Evolutionary conservation across 2,113 vertebrate species (phyloP).

Genomic region (Larimichthys polyactis): DNA sequence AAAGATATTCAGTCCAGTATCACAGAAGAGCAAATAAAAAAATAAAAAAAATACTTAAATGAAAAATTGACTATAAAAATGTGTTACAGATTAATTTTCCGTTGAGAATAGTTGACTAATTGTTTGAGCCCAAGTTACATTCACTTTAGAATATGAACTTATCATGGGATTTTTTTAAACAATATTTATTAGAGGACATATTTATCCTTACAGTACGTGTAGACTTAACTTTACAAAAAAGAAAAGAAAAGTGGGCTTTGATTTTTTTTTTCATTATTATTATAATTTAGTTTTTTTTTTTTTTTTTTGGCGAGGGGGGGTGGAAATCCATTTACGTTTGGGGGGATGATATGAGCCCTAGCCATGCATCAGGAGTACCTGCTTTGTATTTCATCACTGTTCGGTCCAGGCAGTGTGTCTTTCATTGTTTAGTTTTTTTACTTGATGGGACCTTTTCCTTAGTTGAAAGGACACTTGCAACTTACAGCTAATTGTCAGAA

Average conservation of each 20-base stretch:
- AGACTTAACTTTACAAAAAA: neutral
- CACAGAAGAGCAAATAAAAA: neutral
- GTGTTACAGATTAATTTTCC: too few species aligned
- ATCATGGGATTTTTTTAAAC: neutral
- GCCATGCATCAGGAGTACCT: neutral
- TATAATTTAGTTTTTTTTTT: too few species aligned
- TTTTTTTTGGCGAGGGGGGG: neutral
- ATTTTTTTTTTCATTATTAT: too few species aligned
- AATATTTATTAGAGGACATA: neutral
- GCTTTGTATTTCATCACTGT: neutral
- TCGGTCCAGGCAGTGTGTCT: neutral
- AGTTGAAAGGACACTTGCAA: conserved; percentile 3
- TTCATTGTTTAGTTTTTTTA: neutral
- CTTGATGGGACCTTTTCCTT: neutral
- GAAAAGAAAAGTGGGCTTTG: neutral
- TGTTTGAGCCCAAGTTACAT: neutral
- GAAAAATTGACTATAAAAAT: neutral
- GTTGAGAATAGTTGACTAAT: too few species aligned
- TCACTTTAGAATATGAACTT: neutral
- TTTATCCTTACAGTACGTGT: neutral
- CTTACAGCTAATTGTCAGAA: conserved; percentile 1
- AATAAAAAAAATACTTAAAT: neutral
- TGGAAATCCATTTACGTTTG: neutral
- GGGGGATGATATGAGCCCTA: neutral
- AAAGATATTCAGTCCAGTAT: neutral